Base-by-base conservation (phyloP, 2,797 vertebrate species). In the Acanthurus tractus region DNA sequence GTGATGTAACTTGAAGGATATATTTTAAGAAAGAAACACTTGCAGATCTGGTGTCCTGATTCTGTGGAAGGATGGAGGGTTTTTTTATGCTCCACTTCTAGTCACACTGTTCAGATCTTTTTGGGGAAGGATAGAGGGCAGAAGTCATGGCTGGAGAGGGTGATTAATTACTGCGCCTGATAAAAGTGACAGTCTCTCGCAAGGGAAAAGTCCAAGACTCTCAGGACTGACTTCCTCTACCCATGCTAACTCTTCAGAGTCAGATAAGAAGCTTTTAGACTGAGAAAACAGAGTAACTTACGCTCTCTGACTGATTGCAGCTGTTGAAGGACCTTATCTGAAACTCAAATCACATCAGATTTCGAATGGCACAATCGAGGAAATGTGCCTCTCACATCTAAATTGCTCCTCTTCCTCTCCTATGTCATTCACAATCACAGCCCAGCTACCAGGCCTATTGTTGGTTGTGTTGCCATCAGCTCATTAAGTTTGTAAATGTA, bases 271-370 rank as follows among this genome's bases (percentile, higher is more conserved):
- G 40, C 36, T 50, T 56, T 64, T 29, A 54, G 13, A 36, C 22
- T 36, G 63, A 81, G 34, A 42, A 25, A 67, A 44, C 18, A 52
- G 25, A 20, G 15, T 66, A 22, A 54, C 20, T 22, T 55, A 58
- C 46, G 44, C 49, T 64, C 46, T 62, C 56, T 0, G 0, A 55
- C 65, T 78, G 77, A 88, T 84, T 78, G 65, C 58, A 67, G 46
- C 62, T 17, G 55, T 22, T 49, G 17, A 83, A 72, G 70, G 45
- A 59, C 18, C 79, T 49, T 12, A n/a, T 52, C 52, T 46, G 18
- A 29, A 72, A 38, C 20, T 66, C 44, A 29, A 58, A 62, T 71
- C 68, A 66, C 55, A 65, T 53, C 34, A 58, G 22, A 6, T 59
- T 75, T 64, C 70, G 40, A 82, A 74, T 50, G 38, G 22, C 48